A percentile compares a stretch with the other conserved stretches of the same genome.
phyloP scores from a whole-genome alignment of 92 coral and sea anemone species.

The Heteractis magnifica region DNA sequence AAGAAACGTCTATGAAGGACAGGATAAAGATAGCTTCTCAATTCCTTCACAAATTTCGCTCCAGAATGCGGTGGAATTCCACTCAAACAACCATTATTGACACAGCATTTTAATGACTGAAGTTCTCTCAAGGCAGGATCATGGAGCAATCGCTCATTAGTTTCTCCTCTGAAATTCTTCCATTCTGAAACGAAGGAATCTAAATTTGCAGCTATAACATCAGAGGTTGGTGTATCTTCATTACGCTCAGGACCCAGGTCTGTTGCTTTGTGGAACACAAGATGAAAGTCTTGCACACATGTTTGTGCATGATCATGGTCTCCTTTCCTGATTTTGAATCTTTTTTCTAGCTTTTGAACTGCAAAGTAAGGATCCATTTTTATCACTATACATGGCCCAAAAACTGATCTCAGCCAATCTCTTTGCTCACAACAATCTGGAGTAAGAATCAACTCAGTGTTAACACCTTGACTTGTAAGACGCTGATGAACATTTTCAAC shows the following conservation, averaged over 20 bases:
- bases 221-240: slow-evolving; percentile 53
- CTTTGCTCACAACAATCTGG: slow-evolving; percentile 61
- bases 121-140: slow-evolving; percentile 64
- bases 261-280: slow-evolving; percentile 49
- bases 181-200: slow-evolving; percentile 56
- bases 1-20: slow-evolving; percentile 58
- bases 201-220: slow-evolving; percentile 39
- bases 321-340: slow-evolving; percentile 56
- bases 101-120: slow-evolving; percentile 33
- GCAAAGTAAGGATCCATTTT: slow-evolving; percentile 68
- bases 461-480: slow-evolving; percentile 43
- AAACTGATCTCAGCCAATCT: slow-evolving; percentile 35
- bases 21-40: slow-evolving; percentile 52
- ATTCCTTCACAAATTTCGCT: slow-evolving; percentile 45
- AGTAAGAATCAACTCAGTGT: slow-evolving; percentile 47
- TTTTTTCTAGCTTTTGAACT: slow-evolving; percentile 47
- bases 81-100: slow-evolving; percentile 54
- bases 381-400: slow-evolving; percentile 53
- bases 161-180: slow-evolving; percentile 54
- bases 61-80: slow-evolving; percentile 50
- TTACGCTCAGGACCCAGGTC: slow-evolving; percentile 44
- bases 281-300: slow-evolving; percentile 51
- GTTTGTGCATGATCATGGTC: slow-evolving; percentile 49
- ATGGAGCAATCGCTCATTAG: slow-evolving; percentile 50
- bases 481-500: slow-evolving; percentile 50